A percentile compares a stretch with the other conserved stretches of the same genome.
phyloP scores from a whole-genome alignment of 1,140 invertebrate species.

The Heliconius himera region DNA sequence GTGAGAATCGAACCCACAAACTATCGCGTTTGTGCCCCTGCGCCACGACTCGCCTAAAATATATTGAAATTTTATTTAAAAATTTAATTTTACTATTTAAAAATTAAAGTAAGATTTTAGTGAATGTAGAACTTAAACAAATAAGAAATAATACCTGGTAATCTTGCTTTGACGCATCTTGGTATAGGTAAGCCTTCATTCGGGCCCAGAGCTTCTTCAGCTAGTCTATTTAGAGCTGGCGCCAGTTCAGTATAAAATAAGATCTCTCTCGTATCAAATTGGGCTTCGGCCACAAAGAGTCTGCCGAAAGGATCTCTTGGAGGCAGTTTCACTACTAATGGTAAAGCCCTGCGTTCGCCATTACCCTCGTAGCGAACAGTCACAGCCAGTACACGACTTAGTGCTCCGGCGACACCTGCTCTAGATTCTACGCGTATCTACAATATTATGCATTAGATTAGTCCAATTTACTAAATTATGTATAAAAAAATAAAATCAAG shows the following conservation, averaged over 20 bases:
- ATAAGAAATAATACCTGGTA: conserved; percentile 54
- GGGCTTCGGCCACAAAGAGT: conserved; percentile 89
- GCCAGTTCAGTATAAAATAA: conserved; percentile 90
- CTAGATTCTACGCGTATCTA: conserved; percentile 68
- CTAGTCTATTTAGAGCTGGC: conserved; percentile 66
- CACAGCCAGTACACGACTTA: conserved; percentile 69
- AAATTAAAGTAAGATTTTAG: neutral
- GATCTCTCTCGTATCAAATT: conserved; percentile 91
- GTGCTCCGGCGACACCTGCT: conserved; percentile 66
- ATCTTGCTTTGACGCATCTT: conserved; percentile 65
- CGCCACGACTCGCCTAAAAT: too few relatives aligned
- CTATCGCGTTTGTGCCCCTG: too few relatives aligned
- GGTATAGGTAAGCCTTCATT: conserved; percentile 80
- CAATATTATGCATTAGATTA: neutral
- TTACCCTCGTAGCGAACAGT: conserved; percentile 66
- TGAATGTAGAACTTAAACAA: neutral
- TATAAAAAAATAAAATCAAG: neutral
- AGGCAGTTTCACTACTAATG: conserved; percentile 88
- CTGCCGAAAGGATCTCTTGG: conserved; percentile 88
- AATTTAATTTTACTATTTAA: neutral
- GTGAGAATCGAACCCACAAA: too few relatives aligned
- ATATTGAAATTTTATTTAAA: too few relatives aligned
- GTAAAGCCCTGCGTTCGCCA: conserved; percentile 70
- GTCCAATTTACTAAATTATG: neutral
- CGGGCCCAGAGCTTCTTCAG: conserved; percentile 73